phyloP scores from a whole-genome alignment of 1,140 invertebrate genomes.

The Andrena cerasifolii region DNA sequence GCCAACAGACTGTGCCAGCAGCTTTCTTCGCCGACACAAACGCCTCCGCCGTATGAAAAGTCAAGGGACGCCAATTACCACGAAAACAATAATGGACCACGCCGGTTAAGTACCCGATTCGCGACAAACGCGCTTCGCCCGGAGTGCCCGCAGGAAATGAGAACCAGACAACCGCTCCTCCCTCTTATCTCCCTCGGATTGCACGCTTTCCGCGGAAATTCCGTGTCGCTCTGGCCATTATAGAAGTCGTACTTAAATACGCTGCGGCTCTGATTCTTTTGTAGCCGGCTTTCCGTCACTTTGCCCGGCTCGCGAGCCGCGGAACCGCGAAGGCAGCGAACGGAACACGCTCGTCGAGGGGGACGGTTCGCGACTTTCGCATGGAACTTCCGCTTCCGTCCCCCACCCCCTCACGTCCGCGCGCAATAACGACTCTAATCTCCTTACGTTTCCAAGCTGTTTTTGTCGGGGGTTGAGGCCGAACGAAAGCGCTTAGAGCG shows the following conservation, averaged over 20 bases:
- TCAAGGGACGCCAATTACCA: constrained; percentile 1
- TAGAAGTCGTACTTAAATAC: constrained; percentile 54
- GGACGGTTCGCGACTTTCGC: constrained; percentile 51
- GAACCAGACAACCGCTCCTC: constrained; percentile 23
- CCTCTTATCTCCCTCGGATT: constrained; percentile 40
- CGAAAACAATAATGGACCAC: neutral
- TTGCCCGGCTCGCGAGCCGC: constrained; percentile 39
- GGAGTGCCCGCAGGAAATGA: neutral
- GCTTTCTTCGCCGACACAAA: no score
- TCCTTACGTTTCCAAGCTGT: constrained; percentile 64
- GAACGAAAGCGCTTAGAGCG: constrained; percentile 69
- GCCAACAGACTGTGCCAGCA: neutral
- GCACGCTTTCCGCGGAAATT: constrained; percentile 40
- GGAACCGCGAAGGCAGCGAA: constrained; percentile 1
- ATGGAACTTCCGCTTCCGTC: constrained; percentile 60
- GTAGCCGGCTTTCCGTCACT: constrained; percentile 64
- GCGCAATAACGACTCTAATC: constrained; percentile 72
- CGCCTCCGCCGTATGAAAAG: neutral
- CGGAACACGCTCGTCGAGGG: neutral
- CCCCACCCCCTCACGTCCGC: neutral
- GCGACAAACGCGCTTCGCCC: neutral
- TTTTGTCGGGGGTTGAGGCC: constrained; percentile 52
- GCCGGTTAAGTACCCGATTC: neutral
- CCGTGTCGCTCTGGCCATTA: constrained; percentile 34
- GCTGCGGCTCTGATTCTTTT: constrained; percentile 54